Base-by-base conservation (phyloP, 2,888 invertebrate genomes). In the Lamproptera curius region DNA sequence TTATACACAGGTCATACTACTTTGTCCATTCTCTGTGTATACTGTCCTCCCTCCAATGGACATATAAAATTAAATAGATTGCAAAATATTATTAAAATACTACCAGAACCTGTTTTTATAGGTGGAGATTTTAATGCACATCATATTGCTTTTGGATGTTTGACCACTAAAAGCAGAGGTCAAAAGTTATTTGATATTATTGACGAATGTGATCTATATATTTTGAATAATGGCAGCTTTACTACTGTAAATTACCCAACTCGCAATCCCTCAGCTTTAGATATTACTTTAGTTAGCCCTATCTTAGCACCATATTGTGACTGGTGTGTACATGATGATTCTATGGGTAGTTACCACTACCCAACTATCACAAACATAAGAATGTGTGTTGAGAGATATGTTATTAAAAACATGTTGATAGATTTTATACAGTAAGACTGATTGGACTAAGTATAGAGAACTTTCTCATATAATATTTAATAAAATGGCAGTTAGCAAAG, bases 71-170 rank as follows among this genome's bases (percentile, higher is more conserved):
- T 26, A 11, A 44, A 39, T 33, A 33, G 37, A 28, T 26, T 38
- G 36, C 3, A 20, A 1, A 4, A 37, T 11, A 17, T 37, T 16
- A 16, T 38, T 33, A 38, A 33, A 36, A 13, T 41, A 36, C 36
- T 46, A 10, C 41, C 53, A 14, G 48, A 50, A 34, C 50, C 50
- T 9, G 23, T 17, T 16, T 15, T 48, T 20, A 6, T 53, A 11
- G 26, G 20, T 10, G 54, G 54, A 16, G 47, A 55, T 37, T 49
- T 55, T 23, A 58, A 58, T 46, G 54, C 53, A 3, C 56, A 56
- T 38, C 53, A 58, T 33, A 36, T 56, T 6, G 48, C 47, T 2
- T 56, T 58, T 50, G 58, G 52, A 5, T 58, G 52, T 44, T 4
- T 16, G 11, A 31, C 26, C 6, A 54, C 33, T 10, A 52, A 50